Evolutionary conservation across 2,888 invertebrate genomes (phyloP), one percentile per base, ranked within the genome.

Genomic region (Drosophila nigricruria): DNA sequence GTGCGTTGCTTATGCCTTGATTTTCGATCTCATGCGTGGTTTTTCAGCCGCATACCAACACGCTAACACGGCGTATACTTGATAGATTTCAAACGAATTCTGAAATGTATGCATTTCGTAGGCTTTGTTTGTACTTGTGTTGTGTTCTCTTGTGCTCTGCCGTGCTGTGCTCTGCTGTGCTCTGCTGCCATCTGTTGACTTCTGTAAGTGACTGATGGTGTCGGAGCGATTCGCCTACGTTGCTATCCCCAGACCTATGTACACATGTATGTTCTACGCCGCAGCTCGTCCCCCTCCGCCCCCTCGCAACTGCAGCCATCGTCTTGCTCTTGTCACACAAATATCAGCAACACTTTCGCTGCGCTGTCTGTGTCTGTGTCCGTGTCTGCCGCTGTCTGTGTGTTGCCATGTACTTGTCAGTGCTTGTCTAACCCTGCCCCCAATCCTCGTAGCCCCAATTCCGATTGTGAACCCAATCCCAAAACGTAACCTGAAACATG

Each of bases 181-280:
- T 45, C 16, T 49, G 36, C 34, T 25, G 49, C 50, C 36, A 36
- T 49, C 54, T 54, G 43, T 77, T 68, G 73, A 38, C 54, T 77
- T 67, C 43, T 77, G 49, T 50, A 88, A 82, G 86, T 88, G 83
- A 79, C 77, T 83, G 74, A 77, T 65, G 71, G 72, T 79, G 74
- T 79, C 78, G 70, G 53, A 62, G 64, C 70, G 78, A 82, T 72
- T 79, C 75, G 62, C 27, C 47, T 32, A 12, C 50, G 20, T n/a
- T 53, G 63, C 69, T 42, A 45, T 49, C 58, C 50, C 47, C 45
- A 61, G 67, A 68, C 68, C 58, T 67, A 54, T 38, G 10, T 42
- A 1, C 12, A 16, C 34, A 10, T 34, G 16, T 14, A 38, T 36
- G 43, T 34, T 25, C 40, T 38, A 36, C n/a, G 8, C 36, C 38